Percentiles rank a stretch among this genome's conserved stretches.
Conservation (phyloP, 2,888 invertebrate species). For the Drosophila subsilvestris region DNA sequence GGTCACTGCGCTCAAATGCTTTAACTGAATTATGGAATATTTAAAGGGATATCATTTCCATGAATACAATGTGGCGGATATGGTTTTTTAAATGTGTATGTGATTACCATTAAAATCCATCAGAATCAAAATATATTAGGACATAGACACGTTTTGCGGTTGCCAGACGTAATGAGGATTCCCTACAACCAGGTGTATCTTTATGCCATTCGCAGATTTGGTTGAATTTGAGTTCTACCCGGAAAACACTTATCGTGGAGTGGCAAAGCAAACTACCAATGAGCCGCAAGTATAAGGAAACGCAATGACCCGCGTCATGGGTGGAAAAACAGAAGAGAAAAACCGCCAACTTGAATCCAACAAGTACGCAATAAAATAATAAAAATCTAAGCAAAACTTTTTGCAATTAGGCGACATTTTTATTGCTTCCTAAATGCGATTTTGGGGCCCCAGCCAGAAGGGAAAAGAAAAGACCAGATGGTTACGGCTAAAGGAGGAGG, state of each 20-base stretch:
- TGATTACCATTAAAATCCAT: not conserved
- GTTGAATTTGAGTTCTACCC: no score
- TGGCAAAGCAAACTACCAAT: no score
- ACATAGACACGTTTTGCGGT: not conserved
- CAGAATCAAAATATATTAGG: not conserved
- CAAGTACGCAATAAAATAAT: slow-evolving; percentile 72
- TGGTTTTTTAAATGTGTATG: not conserved
- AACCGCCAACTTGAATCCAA: slow-evolving; percentile 19
- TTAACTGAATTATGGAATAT: slow-evolving; percentile 1
- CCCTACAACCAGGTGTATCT: not conserved
- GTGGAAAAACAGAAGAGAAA: not conserved
- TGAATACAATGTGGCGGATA: not conserved
- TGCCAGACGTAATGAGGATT: not conserved
- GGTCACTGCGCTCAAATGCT: not conserved
- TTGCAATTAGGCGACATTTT: slow-evolving; percentile 77
- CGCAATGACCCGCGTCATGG: slow-evolving; percentile 20
- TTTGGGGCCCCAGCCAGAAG: slow-evolving; percentile 3
- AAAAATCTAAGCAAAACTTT: slow-evolving; percentile 77
- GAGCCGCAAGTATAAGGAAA: no score
- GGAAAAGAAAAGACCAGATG: slow-evolving; percentile 2
- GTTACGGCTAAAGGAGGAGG: slow-evolving; percentile 2
- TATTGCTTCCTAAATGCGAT: slow-evolving; percentile 68
- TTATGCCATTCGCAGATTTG: no score
- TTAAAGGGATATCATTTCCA: not conserved
- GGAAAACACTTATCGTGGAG: no score